Evolutionary conservation across 2,113 vertebrate species (phyloP).

Genomic region (Oceanodroma tethys): DNA sequence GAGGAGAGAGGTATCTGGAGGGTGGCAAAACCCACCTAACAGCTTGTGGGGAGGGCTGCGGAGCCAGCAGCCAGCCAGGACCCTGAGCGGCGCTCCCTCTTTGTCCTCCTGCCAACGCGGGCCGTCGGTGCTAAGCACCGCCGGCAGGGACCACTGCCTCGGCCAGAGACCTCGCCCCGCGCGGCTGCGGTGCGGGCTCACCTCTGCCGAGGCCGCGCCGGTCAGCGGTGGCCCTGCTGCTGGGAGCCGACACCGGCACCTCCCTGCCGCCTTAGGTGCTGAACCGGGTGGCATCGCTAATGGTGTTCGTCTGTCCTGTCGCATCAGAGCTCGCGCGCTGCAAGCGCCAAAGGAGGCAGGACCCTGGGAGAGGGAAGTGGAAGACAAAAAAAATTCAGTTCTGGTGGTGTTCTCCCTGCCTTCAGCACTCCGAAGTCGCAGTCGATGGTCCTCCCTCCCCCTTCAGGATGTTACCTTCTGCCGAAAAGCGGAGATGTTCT

Average conservation of each 20-base stretch:
- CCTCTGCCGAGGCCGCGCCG: background rate
- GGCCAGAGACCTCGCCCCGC: background rate
- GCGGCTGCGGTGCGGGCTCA: background rate
- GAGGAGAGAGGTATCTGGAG: background rate
- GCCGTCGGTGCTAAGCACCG: background rate
- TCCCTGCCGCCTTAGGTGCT: background rate
- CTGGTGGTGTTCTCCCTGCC: background rate
- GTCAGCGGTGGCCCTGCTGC: background rate
- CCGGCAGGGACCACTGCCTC: background rate
- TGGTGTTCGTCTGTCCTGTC: background rate
- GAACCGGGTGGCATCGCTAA: background rate
- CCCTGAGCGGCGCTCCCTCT: accelerated
- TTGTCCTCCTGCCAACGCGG: background rate
- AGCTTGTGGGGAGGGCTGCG: background rate
- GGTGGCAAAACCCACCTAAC: background rate
- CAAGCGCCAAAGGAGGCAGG: background rate
- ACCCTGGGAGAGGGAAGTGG: background rate
- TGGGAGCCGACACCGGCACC: background rate
- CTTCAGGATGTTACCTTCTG: background rate
- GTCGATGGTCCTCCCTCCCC: background rate
- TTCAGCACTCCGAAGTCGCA: background rate
- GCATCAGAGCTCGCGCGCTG: background rate
- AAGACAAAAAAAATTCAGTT: background rate
- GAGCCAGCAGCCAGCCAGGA: background rate
- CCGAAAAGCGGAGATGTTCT: accelerated